Conservation (phyloP, 2,888 invertebrate genomes). For the Drosophila merina region DNA sequence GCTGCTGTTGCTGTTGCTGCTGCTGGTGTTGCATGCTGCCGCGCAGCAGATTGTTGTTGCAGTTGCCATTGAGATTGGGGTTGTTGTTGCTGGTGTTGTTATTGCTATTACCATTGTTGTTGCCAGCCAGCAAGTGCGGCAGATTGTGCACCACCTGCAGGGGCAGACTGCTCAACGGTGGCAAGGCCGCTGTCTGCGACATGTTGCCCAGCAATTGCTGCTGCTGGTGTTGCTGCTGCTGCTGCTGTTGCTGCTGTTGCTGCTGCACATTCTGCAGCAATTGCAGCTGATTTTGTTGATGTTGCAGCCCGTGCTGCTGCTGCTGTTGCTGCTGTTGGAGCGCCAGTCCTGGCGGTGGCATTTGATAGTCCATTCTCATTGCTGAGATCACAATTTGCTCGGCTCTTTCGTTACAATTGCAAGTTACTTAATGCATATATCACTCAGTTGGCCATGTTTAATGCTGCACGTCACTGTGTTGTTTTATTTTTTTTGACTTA, state of each 20-base stretch:
- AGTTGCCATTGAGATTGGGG: constrained; percentile 32
- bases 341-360: constrained; percentile 82
- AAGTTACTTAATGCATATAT: constrained; percentile 16
- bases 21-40: constrained; percentile 77
- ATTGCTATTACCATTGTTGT: constrained; percentile 26
- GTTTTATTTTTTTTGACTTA: constrained; percentile 19
- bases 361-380: constrained; percentile 84
- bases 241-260: constrained; percentile 68
- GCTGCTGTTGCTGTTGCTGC: constrained; percentile 55
- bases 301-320: constrained; percentile 74
- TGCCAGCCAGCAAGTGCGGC: constrained; percentile 80
- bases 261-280: constrained; percentile 76
- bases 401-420: constrained; percentile 11
- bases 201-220: constrained; percentile 81
- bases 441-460: constrained; percentile 24
- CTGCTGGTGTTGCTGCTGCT: constrained; percentile 76
- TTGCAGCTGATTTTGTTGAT: constrained; percentile 78
- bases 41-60: constrained; percentile 67
- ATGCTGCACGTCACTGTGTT: constrained; percentile 23
- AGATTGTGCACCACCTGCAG: constrained; percentile 83
- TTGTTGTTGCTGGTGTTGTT: constrained; percentile 51
- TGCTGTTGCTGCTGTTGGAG: constrained; percentile 80
- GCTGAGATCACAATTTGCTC: constrained; percentile 55
- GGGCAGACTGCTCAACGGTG: constrained; percentile 82
- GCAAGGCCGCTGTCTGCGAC: constrained; percentile 78